These are phyloP conservation scores for Leucania comma DNA, from an alignment of 2,888 invertebrate genomes.

Conservation along the genomic window DNA sequence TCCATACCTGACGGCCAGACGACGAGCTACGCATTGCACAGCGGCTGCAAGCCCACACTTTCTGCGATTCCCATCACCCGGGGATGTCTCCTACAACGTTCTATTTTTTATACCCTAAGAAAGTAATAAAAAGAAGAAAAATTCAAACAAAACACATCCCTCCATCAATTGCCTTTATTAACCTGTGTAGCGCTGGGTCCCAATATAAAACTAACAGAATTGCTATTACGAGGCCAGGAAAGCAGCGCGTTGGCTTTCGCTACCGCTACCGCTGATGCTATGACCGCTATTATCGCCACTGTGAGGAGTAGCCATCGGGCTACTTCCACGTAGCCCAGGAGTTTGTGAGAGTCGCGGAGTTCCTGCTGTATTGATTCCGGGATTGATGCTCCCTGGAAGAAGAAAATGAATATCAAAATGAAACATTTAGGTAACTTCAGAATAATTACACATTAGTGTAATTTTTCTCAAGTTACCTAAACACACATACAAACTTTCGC, in stretches of 20 bases:
- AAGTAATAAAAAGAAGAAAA: too few species aligned
- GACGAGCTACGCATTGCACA: too few species aligned
- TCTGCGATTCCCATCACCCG: too few species aligned
- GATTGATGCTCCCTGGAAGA: constrained; percentile 82
- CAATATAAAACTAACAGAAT: constrained; percentile 84
- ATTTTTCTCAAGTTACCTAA: too few species aligned
- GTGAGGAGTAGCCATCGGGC: constrained; percentile 84
- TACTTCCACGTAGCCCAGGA: constrained; percentile 80
- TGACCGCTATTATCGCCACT: constrained; percentile 69
- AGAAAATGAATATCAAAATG: neutral
- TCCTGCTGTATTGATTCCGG: constrained; percentile 78
- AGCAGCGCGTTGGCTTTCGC: constrained; percentile 72
- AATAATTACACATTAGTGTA: too few species aligned
- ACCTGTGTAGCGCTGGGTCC: constrained; percentile 70
- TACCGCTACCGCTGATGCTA: constrained; percentile 67
- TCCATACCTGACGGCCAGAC: too few species aligned
- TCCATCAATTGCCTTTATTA: constrained; percentile 77
- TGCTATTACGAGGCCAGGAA: constrained; percentile 76
- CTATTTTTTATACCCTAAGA: too few species aligned
- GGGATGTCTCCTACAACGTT: too few species aligned
- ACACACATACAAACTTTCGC: too few species aligned
- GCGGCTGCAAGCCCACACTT: too few species aligned
- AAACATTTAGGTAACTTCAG: too few species aligned
- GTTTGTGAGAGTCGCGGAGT: constrained; percentile 77
- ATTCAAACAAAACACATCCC: constrained; percentile 23